Conservation (phyloP, 1,140 invertebrate species). For the Condylostylus longicornis region DNA sequence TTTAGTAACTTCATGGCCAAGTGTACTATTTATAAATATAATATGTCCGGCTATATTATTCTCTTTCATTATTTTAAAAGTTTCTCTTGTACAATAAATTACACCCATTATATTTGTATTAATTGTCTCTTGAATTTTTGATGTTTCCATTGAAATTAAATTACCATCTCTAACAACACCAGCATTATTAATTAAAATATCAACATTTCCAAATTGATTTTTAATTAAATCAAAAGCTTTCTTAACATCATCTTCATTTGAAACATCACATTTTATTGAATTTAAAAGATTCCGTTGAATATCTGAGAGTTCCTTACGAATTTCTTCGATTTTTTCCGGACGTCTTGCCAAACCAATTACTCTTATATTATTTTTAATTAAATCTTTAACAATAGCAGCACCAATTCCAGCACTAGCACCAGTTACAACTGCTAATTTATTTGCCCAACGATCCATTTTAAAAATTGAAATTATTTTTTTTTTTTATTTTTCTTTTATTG, state of each 20-base stretch:
- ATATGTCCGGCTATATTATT: conserved; percentile 52
- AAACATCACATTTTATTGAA: conserved; percentile 46
- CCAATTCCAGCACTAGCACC: conserved; percentile 59
- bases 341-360: conserved; percentile 56
- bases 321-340: conserved; percentile 37
- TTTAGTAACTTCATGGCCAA: conserved; percentile 34
- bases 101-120: conserved; percentile 54
- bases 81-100: conserved; percentile 46
- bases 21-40: conserved; percentile 50
- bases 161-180: conserved; percentile 21
- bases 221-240: conserved; percentile 44
- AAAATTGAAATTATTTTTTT: too few species aligned
- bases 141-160: neutral
- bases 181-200: conserved; percentile 52
- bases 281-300: conserved; percentile 14
- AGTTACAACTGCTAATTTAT: conserved; percentile 53
- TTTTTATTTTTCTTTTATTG: too few species aligned
- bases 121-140: too few species aligned
- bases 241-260: conserved; percentile 42
- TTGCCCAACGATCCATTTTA: conserved; percentile 48
- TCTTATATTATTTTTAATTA: conserved; percentile 43
- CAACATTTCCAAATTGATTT: conserved; percentile 38
- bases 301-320: conserved; percentile 10
- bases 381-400: conserved; percentile 34
- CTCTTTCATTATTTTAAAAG: conserved; percentile 48